Evolutionary conservation across 2,797 vertebrate species (phyloP).

Genomic region (Discoglossus pictus): DNA sequence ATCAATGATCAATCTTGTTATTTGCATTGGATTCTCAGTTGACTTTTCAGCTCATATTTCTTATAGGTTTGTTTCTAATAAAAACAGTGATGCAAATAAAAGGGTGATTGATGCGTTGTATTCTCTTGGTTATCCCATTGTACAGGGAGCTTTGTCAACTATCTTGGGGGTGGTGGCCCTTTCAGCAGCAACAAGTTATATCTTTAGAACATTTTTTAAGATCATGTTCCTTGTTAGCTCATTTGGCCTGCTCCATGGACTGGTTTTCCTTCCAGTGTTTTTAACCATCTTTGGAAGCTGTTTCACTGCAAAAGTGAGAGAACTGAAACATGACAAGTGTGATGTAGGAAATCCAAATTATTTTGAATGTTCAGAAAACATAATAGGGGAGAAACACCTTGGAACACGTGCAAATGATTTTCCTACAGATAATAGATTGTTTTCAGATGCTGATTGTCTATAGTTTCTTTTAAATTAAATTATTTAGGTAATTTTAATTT

Average conservation of each 20-base stretch:
- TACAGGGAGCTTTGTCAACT: slow-evolving; percentile 83
- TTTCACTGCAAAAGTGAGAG: too few relatives aligned
- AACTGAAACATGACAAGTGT: too few relatives aligned
- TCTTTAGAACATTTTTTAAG: slow-evolving; percentile 86
- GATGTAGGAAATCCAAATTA: too few relatives aligned
- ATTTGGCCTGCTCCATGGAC: slow-evolving; percentile 75
- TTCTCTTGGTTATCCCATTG: slow-evolving; percentile 73
- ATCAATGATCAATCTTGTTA: slow-evolving; percentile 86
- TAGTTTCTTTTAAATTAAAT: too few relatives aligned
- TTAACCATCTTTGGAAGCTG: slow-evolving; percentile 71
- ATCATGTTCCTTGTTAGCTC: slow-evolving; percentile 82
- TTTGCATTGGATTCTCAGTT: slow-evolving; percentile 87
- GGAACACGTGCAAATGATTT: too few relatives aligned
- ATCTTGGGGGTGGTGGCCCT: slow-evolving; percentile 76
- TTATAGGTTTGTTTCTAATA: slow-evolving; percentile 76
- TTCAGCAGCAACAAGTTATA: slow-evolving; percentile 74
- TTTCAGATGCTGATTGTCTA: too few relatives aligned
- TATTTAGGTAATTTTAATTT: too few relatives aligned
- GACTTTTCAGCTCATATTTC: slow-evolving; percentile 86
- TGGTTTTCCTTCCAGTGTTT: slow-evolving; percentile 83
- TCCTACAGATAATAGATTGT: too few relatives aligned
- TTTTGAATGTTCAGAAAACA: too few relatives aligned
- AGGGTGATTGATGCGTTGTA: slow-evolving; percentile 70
- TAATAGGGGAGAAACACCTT: too few relatives aligned
- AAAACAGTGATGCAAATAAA: slow-evolving; percentile 61